Percentiles rank a stretch among this genome's conserved stretches.
Conservation (phyloP, 2,888 invertebrate species). For the Scaptomyza reducta region DNA sequence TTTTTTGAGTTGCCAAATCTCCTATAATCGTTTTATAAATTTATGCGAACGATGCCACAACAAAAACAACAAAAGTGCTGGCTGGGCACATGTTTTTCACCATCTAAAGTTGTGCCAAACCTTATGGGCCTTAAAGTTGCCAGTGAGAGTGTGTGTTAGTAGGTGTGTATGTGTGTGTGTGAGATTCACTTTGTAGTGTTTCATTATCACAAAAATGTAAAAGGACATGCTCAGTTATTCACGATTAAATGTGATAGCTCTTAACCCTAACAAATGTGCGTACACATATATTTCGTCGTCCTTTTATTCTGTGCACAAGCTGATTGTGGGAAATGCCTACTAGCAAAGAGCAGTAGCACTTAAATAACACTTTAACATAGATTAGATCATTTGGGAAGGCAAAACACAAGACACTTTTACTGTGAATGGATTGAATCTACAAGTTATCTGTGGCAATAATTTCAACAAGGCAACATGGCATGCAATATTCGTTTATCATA, state of each 20-base stretch:
- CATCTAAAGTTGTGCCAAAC: conserved; percentile 48
- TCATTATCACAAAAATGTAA: conserved; percentile 52
- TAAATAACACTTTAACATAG: conserved; percentile 21
- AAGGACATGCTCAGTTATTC: conserved; percentile 54
- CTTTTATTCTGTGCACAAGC: conserved; percentile 11
- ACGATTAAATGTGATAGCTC: conserved; percentile 58
- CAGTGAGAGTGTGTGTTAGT: background rate
- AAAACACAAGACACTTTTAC: background rate
- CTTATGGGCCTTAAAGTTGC: conserved; percentile 51
- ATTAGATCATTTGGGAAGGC: conserved; percentile 13
- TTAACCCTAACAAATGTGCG: conserved; percentile 53
- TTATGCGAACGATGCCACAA: conserved; percentile 60
- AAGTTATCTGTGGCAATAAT: background rate
- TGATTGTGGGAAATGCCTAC: conserved; percentile 1
- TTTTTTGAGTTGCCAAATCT: conserved; percentile 53
- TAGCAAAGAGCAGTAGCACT: conserved; percentile 14
- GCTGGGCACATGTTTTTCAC: conserved; percentile 65
- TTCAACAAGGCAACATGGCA: background rate
- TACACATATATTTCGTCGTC: conserved; percentile 48
- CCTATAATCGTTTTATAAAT: conserved; percentile 78
- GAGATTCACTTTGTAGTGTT: conserved; percentile 38
- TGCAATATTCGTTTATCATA: background rate
- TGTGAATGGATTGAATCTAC: background rate
- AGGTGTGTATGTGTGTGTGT: conserved; percentile 2
- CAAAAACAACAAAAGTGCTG: conserved; percentile 47